A percentile compares a stretch with the other conserved stretches of the same genome.
Conservation (phyloP, 2,888 invertebrate species). For the Apamea crenata region DNA sequence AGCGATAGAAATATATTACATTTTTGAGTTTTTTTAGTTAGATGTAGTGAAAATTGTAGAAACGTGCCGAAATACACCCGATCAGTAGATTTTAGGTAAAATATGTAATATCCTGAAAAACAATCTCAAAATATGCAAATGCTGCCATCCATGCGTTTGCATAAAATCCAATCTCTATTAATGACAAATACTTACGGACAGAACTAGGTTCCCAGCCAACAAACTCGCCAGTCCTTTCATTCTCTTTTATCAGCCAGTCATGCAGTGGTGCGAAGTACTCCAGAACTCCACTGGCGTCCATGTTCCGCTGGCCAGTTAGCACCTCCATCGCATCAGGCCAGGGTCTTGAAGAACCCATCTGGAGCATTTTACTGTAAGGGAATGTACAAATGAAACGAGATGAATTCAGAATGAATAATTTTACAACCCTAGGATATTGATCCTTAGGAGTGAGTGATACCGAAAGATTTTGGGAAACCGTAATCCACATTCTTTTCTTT, state of each 20-base stretch:
- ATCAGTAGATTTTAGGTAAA: neutral
- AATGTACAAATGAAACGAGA: neutral
- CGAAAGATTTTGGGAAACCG: neutral
- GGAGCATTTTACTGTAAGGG: constrained; percentile 90
- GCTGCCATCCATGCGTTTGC: neutral
- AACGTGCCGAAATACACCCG: neutral
- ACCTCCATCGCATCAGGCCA: constrained; percentile 94
- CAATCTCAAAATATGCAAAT: neutral
- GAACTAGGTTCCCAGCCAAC: constrained; percentile 90
- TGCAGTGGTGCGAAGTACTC: constrained; percentile 93
- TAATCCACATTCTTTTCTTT: neutral
- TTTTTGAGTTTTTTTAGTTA: neutral
- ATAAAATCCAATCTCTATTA: neutral
- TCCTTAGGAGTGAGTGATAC: neutral
- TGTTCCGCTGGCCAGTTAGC: constrained; percentile 92
- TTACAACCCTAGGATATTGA: neutral
- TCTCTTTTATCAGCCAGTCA: constrained; percentile 92
- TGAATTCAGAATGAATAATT: neutral
- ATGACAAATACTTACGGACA: constrained; percentile 76
- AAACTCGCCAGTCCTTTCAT: constrained; percentile 90
- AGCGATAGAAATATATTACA: too few relatives aligned
- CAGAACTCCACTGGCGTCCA: constrained; percentile 92
- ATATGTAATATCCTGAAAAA: neutral
- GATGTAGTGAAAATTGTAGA: neutral
- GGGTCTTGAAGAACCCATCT: constrained; percentile 92